Evolutionary conservation across 2,113 vertebrate species (phyloP), one percentile per base, ranked within the genome.

Genomic region (Menura novaehollandiae): DNA sequence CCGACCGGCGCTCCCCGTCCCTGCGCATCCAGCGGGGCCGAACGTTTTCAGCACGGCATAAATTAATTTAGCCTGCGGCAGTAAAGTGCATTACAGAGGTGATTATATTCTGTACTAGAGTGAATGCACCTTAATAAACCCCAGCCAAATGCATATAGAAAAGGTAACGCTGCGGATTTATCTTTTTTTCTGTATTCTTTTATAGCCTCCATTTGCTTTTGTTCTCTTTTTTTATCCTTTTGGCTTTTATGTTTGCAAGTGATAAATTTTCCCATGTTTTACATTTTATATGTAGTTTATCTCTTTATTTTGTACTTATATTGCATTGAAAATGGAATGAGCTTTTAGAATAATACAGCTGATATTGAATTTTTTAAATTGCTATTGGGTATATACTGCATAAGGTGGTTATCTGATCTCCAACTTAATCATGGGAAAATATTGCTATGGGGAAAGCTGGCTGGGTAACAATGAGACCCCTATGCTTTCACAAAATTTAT

Each of bases 271-370:
- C 52, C 78, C 89, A 78, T 96, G 78, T 97, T 98, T 97, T 97
- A 97, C 93, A 97, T 97, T 98, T 97, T 95, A 92, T 97, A 97
- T 97, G 97, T 96, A 68, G 85, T 95, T 98, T 97, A 97, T 97
- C 96, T 97, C 93, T 97, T 98, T 97, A 98, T 97, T 98, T 97
- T 93, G 77, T 83, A 80, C 96, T 97, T 91, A 88, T 96, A 98
- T 96, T 97, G 81, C 88, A 93, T 91, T 93, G 96, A 97, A 97
- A 98, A 97, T 95, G 67, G 95, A 92, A 88, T 73, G 91, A 85
- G 51, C 96, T 91, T 97, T 97, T 97, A 97, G 95, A 98, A 97
- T 96, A 98, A 97, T 97, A 74, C 74, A 95, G 86, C 75, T 83
- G 81, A 96, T 98, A 97, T 92, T 97, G 94, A 96, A 91, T 97